These are phyloP conservation scores for Pseudonaja textilis DNA, from an alignment of 2,113 vertebrate genomes.

Conservation along the genomic window DNA sequence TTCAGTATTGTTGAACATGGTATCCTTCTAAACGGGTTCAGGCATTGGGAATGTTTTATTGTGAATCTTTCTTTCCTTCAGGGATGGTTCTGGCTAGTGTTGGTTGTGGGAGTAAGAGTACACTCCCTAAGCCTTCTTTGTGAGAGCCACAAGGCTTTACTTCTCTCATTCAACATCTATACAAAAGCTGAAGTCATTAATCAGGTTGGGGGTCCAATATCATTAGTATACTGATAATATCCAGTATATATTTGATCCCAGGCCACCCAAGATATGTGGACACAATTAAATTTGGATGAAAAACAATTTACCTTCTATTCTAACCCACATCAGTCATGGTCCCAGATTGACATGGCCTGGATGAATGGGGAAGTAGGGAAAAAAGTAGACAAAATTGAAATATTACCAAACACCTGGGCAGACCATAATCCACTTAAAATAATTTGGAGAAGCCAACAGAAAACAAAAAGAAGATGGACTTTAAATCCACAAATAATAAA, in stretches of 20 bases:
- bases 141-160: not conserved
- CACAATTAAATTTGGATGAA: no score
- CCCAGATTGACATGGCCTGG: no score
- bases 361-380: no score
- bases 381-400: no score
- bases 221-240: not conserved
- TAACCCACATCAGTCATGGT: no score
- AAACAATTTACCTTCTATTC: no score
- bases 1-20: not conserved
- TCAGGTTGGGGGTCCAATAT: not conserved
- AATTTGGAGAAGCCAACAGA: no score
- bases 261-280: no score
- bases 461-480: no score
- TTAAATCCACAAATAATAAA: no score
- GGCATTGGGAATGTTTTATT: not conserved
- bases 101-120: not conserved
- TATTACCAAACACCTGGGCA: no score
- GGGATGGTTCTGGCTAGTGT: not conserved
- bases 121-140: not conserved
- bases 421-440: no score
- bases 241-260: not conserved
- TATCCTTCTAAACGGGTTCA: not conserved
- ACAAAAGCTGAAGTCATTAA: not conserved
- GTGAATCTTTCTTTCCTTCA: not conserved
- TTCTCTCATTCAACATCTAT: not conserved